Conservation (phyloP, 2,797 vertebrate genomes). For the Hapalemur alaotrensis region DNA sequence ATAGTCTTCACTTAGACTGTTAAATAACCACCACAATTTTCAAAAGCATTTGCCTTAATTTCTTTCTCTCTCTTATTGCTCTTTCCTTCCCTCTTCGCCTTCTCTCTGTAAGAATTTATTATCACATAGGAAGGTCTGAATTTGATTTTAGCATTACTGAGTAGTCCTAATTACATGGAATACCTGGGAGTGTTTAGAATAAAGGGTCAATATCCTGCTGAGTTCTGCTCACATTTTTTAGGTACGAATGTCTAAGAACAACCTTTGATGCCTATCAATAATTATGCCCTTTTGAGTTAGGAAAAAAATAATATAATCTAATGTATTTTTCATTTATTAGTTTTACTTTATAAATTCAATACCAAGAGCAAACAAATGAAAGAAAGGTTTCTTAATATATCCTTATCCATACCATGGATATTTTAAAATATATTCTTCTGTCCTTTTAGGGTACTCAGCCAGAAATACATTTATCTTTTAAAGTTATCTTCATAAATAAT, state of each 20-base stretch:
- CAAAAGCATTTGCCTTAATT: not conserved
- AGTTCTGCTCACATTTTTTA: not conserved
- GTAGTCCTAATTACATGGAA: not conserved
- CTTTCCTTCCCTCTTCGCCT: not conserved
- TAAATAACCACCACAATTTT: not conserved
- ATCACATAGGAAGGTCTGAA: not conserved
- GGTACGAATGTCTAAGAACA: not conserved
- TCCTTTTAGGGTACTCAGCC: not conserved
- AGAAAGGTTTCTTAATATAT: not conserved
- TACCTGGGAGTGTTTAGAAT: not conserved
- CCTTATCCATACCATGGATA: not conserved
- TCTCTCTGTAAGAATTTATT: not conserved
- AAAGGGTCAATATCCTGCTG: not conserved
- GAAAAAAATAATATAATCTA: not conserved
- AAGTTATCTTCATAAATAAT: not conserved
- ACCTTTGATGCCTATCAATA: not conserved
- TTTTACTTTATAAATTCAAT: not conserved
- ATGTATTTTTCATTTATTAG: not conserved
- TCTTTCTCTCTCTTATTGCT: not conserved
- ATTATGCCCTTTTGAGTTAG: not conserved
- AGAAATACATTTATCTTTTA: not conserved
- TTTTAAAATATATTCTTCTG: not conserved
- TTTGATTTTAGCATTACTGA: not conserved
- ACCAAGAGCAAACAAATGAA: not conserved
- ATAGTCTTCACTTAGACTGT: not conserved